phyloP scores from a whole-genome alignment of 2,888 invertebrate species.

The Periphyllus acericola region DNA sequence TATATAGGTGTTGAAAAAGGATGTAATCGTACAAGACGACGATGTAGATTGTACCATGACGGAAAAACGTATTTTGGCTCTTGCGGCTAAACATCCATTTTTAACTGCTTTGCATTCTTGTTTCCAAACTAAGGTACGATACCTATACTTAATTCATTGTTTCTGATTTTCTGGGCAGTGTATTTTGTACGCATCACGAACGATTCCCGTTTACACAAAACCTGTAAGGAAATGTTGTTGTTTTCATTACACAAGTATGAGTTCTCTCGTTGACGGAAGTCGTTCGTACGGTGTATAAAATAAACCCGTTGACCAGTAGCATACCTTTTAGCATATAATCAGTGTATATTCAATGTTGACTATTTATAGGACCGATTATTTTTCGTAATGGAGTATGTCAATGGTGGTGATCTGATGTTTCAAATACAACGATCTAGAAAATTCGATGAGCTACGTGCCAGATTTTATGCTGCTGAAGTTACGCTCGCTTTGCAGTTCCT shows the following conservation, averaged over 20 bases:
- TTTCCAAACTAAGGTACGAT: conserved; percentile 87
- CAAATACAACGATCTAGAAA: conserved; percentile 98
- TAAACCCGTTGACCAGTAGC: too few species aligned
- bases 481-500: conserved; percentile 97
- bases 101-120: conserved; percentile 96
- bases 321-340: neutral
- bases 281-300: too few species aligned
- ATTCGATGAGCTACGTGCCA: conserved; percentile 94
- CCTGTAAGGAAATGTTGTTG: too few species aligned
- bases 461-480: conserved; percentile 98
- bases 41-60: conserved; percentile 99
- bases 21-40: conserved; percentile 97
- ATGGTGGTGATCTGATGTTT: conserved; percentile 98
- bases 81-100: conserved; percentile 98
- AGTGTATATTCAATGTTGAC: conserved; percentile 20
- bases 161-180: too few species aligned
- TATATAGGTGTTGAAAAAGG: conserved; percentile 72
- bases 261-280: too few species aligned
- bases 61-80: conserved; percentile 94
- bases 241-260: too few species aligned
- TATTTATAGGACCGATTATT: conserved; percentile 82
- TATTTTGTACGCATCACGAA: too few species aligned
- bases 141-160: neutral
- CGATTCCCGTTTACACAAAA: too few species aligned
- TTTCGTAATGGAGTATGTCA: conserved; percentile 99